Evolutionary conservation across 2,797 vertebrate genomes (phyloP).

Genomic region (Macropus fuliginosus): DNA sequence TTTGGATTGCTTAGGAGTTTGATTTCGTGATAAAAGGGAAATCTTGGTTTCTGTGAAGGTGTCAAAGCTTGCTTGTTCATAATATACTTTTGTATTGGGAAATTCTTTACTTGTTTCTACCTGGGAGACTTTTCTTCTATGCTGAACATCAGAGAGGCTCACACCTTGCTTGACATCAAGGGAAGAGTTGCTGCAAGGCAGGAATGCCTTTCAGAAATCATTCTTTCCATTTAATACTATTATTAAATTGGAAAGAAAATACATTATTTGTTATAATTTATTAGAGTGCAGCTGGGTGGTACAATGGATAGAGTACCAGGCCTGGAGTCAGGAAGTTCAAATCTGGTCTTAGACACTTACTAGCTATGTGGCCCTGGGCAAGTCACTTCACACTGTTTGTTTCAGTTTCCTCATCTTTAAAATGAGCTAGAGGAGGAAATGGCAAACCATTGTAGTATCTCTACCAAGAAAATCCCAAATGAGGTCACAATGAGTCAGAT

Average conservation of each 20-base stretch:
- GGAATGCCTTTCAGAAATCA: not conserved
- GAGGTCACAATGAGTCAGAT: not conserved
- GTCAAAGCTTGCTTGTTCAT: conserved; percentile 5
- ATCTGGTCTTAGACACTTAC: not conserved
- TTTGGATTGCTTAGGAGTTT: conserved; percentile 2
- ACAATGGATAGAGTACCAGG: too few relatives aligned
- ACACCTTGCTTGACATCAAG: not conserved
- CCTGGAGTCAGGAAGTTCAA: not conserved
- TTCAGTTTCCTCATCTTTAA: not conserved
- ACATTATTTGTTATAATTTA: not conserved
- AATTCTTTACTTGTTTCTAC: conserved; percentile 50
- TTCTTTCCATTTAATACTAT: not conserved
- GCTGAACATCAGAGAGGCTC: not conserved
- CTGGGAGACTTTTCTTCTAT: conserved; percentile 27
- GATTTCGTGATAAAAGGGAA: conserved; percentile 42
- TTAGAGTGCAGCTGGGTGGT: not conserved
- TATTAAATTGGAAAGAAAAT: not conserved
- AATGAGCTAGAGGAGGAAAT: not conserved
- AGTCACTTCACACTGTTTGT: not conserved
- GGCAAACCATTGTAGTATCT: not conserved
- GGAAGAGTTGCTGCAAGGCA: not conserved
- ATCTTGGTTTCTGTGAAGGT: not conserved
- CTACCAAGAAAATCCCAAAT: not conserved
- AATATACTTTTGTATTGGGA: conserved; percentile 35
- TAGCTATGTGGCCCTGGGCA: too few relatives aligned